These are phyloP conservation scores for Lordiphosa andalusiaca DNA, from an alignment of 2,888 invertebrate genomes.

Conservation along the genomic window DNA sequence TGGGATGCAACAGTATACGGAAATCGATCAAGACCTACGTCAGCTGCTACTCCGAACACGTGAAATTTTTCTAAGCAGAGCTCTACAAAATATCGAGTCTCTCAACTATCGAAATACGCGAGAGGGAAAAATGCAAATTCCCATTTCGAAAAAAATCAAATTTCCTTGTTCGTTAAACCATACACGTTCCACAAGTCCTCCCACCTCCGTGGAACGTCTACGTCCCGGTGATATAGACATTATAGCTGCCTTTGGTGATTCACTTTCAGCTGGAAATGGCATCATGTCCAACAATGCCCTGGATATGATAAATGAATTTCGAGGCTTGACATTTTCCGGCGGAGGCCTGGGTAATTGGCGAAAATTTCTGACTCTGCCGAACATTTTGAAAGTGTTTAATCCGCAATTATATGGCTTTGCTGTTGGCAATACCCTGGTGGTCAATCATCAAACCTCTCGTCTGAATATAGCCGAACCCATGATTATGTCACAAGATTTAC, in stretches of 20 bases:
- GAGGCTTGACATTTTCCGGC: slow-evolving; percentile 81
- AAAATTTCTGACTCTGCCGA: slow-evolving; percentile 82
- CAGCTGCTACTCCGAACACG: slow-evolving; percentile 49
- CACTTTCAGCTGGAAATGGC: slow-evolving; percentile 83
- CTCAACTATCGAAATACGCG: slow-evolving; percentile 39
- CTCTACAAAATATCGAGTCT: slow-evolving; percentile 34
- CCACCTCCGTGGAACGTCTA: slow-evolving; percentile 82
- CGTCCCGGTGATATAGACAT: slow-evolving; percentile 83
- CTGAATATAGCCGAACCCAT: slow-evolving; percentile 78
- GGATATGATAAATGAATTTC: slow-evolving; percentile 81
- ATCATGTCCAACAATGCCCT: slow-evolving; percentile 80
- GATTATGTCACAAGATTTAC: slow-evolving; percentile 72
- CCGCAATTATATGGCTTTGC: slow-evolving; percentile 83
- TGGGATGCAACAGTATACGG: slow-evolving; percentile 54
- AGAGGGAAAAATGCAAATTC: slow-evolving; percentile 72
- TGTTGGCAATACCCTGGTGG: slow-evolving; percentile 61
- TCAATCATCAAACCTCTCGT: slow-evolving; percentile 58
- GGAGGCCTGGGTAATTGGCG: slow-evolving; percentile 82
- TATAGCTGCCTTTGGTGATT: slow-evolving; percentile 83
- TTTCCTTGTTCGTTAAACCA: slow-evolving; percentile 79
- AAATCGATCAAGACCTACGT: slow-evolving; percentile 55
- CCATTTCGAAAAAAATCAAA: slow-evolving; percentile 48
- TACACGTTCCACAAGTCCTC: slow-evolving; percentile 76
- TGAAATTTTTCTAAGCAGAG: slow-evolving; percentile 33
- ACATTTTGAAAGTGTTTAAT: slow-evolving; percentile 84